These are phyloP conservation scores for Amniataba percoides DNA, from an alignment of 2,797 vertebrate species.

Conservation along the genomic window DNA sequence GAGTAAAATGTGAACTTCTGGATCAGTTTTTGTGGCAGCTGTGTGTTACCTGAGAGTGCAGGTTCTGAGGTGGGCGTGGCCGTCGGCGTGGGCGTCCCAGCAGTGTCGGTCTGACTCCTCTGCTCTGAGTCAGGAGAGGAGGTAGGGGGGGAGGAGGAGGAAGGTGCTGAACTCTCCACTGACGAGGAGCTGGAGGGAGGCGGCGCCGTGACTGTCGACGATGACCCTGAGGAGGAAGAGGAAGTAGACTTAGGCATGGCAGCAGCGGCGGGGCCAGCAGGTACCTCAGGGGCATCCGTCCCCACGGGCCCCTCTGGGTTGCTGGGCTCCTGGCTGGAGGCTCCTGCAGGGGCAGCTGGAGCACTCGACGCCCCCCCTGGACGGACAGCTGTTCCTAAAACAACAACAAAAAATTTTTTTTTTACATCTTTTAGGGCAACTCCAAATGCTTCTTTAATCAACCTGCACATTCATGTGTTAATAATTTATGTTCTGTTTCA, in stretches of 20 bases:
- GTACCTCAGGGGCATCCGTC: conserved; percentile 74
- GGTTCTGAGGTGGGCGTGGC: conserved; percentile 71
- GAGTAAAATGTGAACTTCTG: conserved; percentile 23
- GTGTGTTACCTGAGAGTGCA: conserved; percentile 79
- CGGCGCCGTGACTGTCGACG: conserved; percentile 85
- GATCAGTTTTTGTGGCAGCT: neutral
- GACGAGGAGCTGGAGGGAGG: conserved; percentile 86
- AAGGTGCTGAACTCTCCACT: conserved; percentile 82
- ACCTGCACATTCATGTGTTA: neutral
- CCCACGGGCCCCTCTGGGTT: conserved; percentile 81
- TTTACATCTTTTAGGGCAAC: neutral
- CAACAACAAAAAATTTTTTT: neutral
- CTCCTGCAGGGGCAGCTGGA: conserved; percentile 75
- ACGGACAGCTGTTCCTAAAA: conserved; percentile 87
- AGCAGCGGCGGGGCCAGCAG: conserved; percentile 42
- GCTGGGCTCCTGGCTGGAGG: conserved; percentile 74
- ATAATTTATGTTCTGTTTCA: neutral
- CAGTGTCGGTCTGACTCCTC: conserved; percentile 78
- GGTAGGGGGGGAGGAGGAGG: conserved; percentile 82
- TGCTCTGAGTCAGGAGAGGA: conserved; percentile 89
- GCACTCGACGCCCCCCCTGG: conserved; percentile 80
- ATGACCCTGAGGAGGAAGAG: conserved; percentile 85
- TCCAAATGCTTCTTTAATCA: neutral
- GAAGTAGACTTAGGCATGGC: conserved; percentile 72
- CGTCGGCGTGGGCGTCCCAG: conserved; percentile 64